Evolutionary conservation across 53 echinoderm and acorn worm species (phyloP).

Genomic region (Hippasteria phrygiana): DNA sequence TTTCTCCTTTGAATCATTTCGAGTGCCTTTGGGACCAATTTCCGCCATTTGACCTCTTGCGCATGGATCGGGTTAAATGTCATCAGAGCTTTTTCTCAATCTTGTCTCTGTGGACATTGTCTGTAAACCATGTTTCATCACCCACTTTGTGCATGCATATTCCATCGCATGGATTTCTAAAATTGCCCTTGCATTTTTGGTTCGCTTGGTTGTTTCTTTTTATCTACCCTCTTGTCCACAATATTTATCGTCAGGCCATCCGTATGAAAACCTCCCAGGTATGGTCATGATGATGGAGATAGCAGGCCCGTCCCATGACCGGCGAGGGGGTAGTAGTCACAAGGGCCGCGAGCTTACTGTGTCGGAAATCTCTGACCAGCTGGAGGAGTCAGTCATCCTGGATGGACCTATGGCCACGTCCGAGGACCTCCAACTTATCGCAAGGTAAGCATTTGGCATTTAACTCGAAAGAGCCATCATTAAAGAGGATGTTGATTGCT

Average conservation of each 20-base stretch:
- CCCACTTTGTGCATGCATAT: not conserved
- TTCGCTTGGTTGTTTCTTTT: conserved; percentile 28
- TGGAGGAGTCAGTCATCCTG: conserved; percentile 63
- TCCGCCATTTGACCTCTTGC: too few species aligned
- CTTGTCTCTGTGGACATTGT: not conserved
- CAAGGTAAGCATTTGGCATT: conserved; percentile 32
- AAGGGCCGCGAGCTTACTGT: conserved; percentile 50
- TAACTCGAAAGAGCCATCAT: not conserved
- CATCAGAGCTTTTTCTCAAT: too few species aligned
- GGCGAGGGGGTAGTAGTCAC: conserved; percentile 15
- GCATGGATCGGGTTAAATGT: too few species aligned
- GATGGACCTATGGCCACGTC: conserved; percentile 62
- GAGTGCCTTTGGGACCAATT: too few species aligned
- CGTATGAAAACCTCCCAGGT: conserved; percentile 68
- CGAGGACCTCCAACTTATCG: conserved; percentile 53
- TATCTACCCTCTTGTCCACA: conserved; percentile 38
- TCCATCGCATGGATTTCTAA: conserved; percentile 3
- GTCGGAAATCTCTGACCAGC: conserved; percentile 68
- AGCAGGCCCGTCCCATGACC: conserved; percentile 26
- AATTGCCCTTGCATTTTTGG: not conserved
- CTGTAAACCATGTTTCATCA: not conserved
- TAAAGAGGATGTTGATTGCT: too few species aligned
- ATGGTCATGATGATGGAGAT: conserved; percentile 62
- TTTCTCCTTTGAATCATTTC: too few species aligned
- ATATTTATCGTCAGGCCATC: conserved; percentile 61